Base-by-base conservation (phyloP, 2,113 vertebrate genomes). In the Pedionomus torquatus region DNA sequence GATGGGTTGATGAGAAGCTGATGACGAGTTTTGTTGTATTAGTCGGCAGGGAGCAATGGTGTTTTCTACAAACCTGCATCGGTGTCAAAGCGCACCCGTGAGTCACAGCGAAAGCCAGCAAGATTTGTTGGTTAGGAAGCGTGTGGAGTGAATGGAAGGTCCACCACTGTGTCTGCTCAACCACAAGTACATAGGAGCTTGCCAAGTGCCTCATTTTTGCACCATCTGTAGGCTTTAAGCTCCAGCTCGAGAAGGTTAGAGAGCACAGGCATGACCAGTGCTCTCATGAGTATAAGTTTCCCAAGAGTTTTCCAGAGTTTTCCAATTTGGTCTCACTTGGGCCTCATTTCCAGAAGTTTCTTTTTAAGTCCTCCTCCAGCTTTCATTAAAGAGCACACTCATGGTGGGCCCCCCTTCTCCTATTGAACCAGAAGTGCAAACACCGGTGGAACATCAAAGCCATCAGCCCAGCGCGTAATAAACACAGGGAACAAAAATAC, bases 361-460 rank as follows among this genome's bases (percentile, higher is more conserved):
- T 54, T 80, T 78, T 64, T 20, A 88, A 86, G n/a, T 33, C 25
- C 80, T 78, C 30, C 72, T 92, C 46, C 76, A 83, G 49, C 52
- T 85, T 74, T 48, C 44, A 10, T 66, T 83, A n/a, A 48, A 64
- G 70, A 95, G 65, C 0, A 5, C 61, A 69, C 54, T 85, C 74
- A 9, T 30, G 37, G 41, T 21, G 43, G 72, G 68, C 43, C 61
- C 39, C 37, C 7, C 0, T 37, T 91, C 97, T 97, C 95, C 94
- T 78, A 76, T 21, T 43, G 81, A 80, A 89, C 94, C 83, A 5
- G 3, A 49, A 83, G 91, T 25, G 95, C 95, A 96, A 96, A 96
- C 96, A 96, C 87, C n/a, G 70, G 94, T 95, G 96, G 91, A 83
- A 94, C 77, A 89, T 70, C 91, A 83, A 96, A 95, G 93, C 85